These are phyloP conservation scores for Pseudomyrmex concolor DNA, from an alignment of 1,140 invertebrate genomes.

Conservation along the genomic window DNA sequence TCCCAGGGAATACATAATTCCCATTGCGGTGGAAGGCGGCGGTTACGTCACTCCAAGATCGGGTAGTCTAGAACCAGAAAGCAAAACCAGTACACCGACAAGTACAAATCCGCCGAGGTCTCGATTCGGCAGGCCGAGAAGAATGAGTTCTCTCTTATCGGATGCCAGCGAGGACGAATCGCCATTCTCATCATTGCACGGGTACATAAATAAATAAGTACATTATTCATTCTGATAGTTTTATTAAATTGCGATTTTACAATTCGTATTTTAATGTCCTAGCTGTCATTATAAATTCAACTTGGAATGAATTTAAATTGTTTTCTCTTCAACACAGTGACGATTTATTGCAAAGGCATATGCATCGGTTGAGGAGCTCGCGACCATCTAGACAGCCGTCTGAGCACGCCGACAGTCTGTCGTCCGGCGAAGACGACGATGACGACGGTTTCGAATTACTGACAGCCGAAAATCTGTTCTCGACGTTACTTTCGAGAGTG, in stretches of 20 bases:
- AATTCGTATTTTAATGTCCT: too few species aligned
- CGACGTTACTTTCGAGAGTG: slow-evolving; percentile 93
- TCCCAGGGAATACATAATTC: slow-evolving; percentile 95
- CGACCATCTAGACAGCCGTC: slow-evolving; percentile 88
- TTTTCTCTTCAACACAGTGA: slow-evolving; percentile 78
- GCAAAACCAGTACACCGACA: slow-evolving; percentile 85
- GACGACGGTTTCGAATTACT: slow-evolving; percentile 95
- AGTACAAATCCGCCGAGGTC: slow-evolving; percentile 75
- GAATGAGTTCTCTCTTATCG: slow-evolving; percentile 82
- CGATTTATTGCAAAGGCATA: slow-evolving; percentile 86
- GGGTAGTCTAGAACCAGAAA: slow-evolving; percentile 90
- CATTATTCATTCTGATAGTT: slow-evolving; percentile 1
- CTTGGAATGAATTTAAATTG: neutral
- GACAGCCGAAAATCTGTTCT: slow-evolving; percentile 95
- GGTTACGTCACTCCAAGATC: slow-evolving; percentile 93
- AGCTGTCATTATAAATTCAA: neutral
- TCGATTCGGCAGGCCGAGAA: slow-evolving; percentile 82
- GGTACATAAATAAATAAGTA: slow-evolving; percentile 67
- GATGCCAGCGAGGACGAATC: slow-evolving; percentile 90
- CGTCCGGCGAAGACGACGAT: slow-evolving; percentile 94
- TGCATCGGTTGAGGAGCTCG: slow-evolving; percentile 91
- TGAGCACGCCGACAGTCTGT: slow-evolving; percentile 92
- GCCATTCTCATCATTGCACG: slow-evolving; percentile 85
- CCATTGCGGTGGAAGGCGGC: slow-evolving; percentile 94
- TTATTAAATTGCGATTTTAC: slow-evolving; percentile 20